Conservation (phyloP, 2,113 vertebrate genomes). For the Cynopterus brachyotis region DNA sequence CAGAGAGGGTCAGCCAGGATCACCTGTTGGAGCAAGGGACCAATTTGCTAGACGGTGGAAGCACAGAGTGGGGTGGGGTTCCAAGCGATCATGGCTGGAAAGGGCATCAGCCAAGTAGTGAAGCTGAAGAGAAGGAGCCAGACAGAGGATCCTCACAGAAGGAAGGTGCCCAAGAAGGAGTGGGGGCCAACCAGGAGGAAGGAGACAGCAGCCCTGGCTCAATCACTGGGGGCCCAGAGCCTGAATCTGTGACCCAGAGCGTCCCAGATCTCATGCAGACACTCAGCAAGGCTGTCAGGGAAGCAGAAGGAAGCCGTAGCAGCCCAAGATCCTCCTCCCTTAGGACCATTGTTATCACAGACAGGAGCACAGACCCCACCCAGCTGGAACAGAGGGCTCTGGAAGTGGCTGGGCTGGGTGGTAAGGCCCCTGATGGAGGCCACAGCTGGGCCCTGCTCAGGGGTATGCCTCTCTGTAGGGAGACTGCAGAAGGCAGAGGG, state of each 20-base stretch:
- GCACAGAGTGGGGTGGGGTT: background rate
- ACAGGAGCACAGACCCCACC: background rate
- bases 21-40: background rate
- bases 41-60: background rate
- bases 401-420: background rate
- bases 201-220: background rate
- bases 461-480: fast-evolving
- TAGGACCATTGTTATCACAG: background rate
- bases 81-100: background rate
- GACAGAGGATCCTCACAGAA: background rate
- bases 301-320: background rate
- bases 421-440: background rate
- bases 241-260: background rate
- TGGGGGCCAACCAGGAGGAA: background rate
- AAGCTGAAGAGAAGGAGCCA: background rate
- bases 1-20: background rate
- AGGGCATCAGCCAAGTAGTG: background rate
- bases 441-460: background rate
- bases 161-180: background rate
- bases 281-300: background rate
- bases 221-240: background rate
- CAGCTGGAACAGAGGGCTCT: background rate
- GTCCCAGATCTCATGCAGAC: background rate
- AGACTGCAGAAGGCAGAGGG: fast-evolving
- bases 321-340: background rate